Evolutionary conservation across 1,140 invertebrate species (phyloP).

Genomic region (Vanessa atalanta): DNA sequence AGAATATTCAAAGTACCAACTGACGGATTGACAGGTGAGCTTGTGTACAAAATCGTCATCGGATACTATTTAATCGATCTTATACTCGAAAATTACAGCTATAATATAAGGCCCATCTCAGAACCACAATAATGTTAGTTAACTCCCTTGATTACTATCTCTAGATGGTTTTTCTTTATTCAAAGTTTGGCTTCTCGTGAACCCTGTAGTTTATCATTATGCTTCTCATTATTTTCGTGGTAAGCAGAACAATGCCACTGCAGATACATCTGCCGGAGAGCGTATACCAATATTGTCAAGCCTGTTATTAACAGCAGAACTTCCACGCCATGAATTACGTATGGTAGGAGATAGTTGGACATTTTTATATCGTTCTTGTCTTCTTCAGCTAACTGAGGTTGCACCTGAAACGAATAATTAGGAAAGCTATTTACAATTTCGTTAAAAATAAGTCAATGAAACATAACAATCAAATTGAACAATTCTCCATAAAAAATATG

Average conservation of each 20-base stretch:
- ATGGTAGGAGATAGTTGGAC: conserved; percentile 34
- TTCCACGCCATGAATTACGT: conserved; percentile 31
- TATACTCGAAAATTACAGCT: too few species aligned
- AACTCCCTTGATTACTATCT: too few species aligned
- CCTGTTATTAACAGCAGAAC: conserved; percentile 24
- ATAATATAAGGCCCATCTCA: too few species aligned
- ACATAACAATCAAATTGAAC: too few species aligned
- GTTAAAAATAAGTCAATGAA: neutral
- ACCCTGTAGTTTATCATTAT: neutral
- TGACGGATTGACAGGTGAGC: too few species aligned
- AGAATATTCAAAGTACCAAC: too few species aligned
- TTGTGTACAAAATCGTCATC: too few species aligned
- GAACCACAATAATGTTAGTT: neutral
- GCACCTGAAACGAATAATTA: conserved; percentile 39
- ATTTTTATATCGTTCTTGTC: conserved; percentile 25
- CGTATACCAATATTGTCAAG: conserved; percentile 21
- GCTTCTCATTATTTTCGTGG: neutral
- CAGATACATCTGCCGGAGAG: conserved; percentile 18
- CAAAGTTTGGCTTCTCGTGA: neutral
- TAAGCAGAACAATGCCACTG: neutral
- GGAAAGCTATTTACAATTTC: neutral
- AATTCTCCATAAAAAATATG: too few species aligned
- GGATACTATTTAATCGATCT: too few species aligned
- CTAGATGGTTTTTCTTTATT: too few species aligned
- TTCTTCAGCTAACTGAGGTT: conserved; percentile 43